Evolutionary conservation across 2,113 vertebrate species (phyloP).

Genomic region (Callionymus lyra): DNA sequence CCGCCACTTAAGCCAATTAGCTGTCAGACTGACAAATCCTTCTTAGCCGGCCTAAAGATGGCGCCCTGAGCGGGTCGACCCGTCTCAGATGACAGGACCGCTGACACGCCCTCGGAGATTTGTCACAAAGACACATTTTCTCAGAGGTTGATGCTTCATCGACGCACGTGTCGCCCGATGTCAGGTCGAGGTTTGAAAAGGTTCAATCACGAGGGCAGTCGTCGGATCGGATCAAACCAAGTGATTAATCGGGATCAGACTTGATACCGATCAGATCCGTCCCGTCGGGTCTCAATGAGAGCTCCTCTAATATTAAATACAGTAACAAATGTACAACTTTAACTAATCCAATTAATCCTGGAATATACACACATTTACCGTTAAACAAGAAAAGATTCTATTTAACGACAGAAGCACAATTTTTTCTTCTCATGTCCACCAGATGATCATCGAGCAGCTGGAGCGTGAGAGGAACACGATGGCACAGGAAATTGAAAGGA

Average conservation of each 20-base stretch:
- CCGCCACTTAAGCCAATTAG: constrained; percentile 56
- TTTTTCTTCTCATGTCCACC: constrained; percentile 1
- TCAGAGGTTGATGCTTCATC: not conserved
- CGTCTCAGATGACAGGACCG: constrained; percentile 5
- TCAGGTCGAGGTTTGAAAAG: not conserved
- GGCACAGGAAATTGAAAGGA: constrained; percentile 69
- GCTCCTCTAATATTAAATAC: too few relatives aligned
- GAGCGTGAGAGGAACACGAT: constrained; percentile 79
- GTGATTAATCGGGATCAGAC: constrained; percentile 15
- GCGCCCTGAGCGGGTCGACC: constrained; percentile 23
- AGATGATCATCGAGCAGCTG: constrained; percentile 77
- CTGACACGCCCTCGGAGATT: not conserved
- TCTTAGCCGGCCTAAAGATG: constrained; percentile 40
- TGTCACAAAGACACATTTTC: not conserved
- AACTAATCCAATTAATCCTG: too few relatives aligned
- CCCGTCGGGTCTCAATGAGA: too few relatives aligned
- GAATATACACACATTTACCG: not conserved
- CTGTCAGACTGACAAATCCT: constrained; percentile 51
- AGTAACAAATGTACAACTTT: too few relatives aligned
- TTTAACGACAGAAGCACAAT: not conserved
- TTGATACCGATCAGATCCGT: constrained; percentile 3
- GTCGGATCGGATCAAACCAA: constrained; percentile 3
- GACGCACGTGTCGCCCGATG: not conserved
- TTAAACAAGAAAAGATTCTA: not conserved
- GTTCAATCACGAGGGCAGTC: constrained; percentile 5